Percentiles rank a stretch among this genome's conserved stretches.
Conservation (phyloP, 2,888 invertebrate genomes). For the Tenthredo livida region DNA sequence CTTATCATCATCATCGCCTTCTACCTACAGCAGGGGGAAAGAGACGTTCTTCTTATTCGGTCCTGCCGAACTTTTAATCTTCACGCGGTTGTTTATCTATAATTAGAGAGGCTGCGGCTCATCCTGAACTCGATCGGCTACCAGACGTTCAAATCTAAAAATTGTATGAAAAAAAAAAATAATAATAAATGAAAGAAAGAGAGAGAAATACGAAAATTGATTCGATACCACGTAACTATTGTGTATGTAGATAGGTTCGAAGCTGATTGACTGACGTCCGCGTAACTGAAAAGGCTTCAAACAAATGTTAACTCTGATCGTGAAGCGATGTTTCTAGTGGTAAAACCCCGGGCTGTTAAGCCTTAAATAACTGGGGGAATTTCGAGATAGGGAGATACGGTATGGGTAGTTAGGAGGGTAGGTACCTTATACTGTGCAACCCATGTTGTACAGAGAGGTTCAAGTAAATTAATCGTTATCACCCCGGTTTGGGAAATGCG, state of each 20-base stretch:
- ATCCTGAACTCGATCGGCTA: neutral
- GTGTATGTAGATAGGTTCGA: neutral
- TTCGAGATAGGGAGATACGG: neutral
- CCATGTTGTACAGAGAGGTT: neutral
- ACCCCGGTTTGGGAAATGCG: slow-evolving; percentile 14
- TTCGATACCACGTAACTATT: neutral
- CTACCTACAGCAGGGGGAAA: too few relatives aligned
- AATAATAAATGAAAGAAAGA: neutral
- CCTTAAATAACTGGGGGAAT: slow-evolving; percentile 10
- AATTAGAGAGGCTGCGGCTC: neutral
- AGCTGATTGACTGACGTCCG: slow-evolving; percentile 39
- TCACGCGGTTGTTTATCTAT: neutral
- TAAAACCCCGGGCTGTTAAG: slow-evolving; percentile 28
- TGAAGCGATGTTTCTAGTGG: neutral
- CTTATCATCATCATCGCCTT: too few relatives aligned
- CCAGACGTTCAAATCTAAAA: neutral
- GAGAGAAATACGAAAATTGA: neutral
- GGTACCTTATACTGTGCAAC: neutral
- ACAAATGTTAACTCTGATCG: slow-evolving; percentile 27
- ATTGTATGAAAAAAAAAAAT: neutral
- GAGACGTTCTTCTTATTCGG: slow-evolving; percentile 2
- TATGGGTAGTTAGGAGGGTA: neutral
- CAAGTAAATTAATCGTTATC: slow-evolving; percentile 50
- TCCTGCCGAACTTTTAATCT: slow-evolving; percentile 29
- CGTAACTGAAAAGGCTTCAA: slow-evolving; percentile 45